Base-by-base conservation (phyloP, 2,888 invertebrate genomes). In the Coenonympha glycerion region DNA sequence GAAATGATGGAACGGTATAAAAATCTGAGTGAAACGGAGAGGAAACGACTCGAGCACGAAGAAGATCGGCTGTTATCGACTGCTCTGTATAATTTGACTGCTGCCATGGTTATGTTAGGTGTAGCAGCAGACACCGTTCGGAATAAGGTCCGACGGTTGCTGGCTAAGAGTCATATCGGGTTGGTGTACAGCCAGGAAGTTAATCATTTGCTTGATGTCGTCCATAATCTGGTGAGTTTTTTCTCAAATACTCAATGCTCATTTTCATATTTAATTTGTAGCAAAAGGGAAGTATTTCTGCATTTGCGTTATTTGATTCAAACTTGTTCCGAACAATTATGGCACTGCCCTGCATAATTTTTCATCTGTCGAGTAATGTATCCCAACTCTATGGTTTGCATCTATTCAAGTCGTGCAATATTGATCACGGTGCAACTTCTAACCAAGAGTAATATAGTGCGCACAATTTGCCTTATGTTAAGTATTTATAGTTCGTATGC, bases 1-100 rank as follows among this genome's bases (percentile, higher is more conserved):
- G 98, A 98, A 87, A 98, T 99, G 98, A 98, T 99, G 96, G 98
- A 98, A 69, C 91, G 98, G 62, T 98, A 98, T 83, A 96, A 95
- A 71, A 92, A 94, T 47, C 86, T 98, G 49, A 96, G 97, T 69
- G 97, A 97, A 45, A 95, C 95, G 18, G 96, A 97, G 69, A 89
- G 95, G 47, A 98, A 99, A 79, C 91, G 99, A 3, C 87, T 99
- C 33, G 99, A 99, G 69, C 96, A 98, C 65, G 99, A 99, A 71
- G 99, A 99, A 74, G 99, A 99, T 78, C 90, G 98, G 49, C 84
- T 99, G 28, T 82, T 99, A 44, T 96, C 98, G 2, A 97, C 97
- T 1, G 94, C 99, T 85, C 85, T 99, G 31, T 99, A 98, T 76
- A 99, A 99, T 87, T 86, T 99, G 59, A 96, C 97, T 0, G 97